Conservation (phyloP, 1,140 invertebrate species). For the Battus philenor region DNA sequence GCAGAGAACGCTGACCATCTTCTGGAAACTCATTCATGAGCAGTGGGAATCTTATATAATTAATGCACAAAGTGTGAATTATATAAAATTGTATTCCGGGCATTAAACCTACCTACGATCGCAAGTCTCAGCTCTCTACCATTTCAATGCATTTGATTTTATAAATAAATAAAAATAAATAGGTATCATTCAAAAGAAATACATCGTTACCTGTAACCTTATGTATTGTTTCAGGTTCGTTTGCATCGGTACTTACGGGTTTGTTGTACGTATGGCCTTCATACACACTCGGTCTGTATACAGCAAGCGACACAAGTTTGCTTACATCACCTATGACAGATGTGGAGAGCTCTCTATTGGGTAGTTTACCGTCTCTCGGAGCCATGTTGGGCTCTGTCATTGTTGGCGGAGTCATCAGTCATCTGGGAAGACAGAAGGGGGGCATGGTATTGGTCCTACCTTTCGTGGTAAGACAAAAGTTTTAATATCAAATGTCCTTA, state of each 20-base stretch:
- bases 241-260: slow-evolving; percentile 28
- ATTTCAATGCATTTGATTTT: too few relatives aligned
- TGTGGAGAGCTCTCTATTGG: slow-evolving; percentile 44
- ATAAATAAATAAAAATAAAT: background rate
- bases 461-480: slow-evolving; percentile 48
- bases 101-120: too few relatives aligned
- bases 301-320: slow-evolving; percentile 27
- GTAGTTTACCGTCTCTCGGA: slow-evolving; percentile 43
- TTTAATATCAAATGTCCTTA: too few relatives aligned
- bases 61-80: too few relatives aligned
- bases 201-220: too few relatives aligned
- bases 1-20: too few relatives aligned
- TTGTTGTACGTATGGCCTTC: slow-evolving; percentile 46
- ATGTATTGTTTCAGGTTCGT: slow-evolving; percentile 24
- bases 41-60: too few relatives aligned
- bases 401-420: slow-evolving; percentile 39
- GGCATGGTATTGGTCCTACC: slow-evolving; percentile 40
- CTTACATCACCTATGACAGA: slow-evolving; percentile 39
- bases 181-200: background rate
- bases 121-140: too few relatives aligned
- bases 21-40: too few relatives aligned
- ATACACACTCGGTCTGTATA: slow-evolving; percentile 37
- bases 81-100: too few relatives aligned
- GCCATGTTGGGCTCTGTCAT: slow-evolving; percentile 35
- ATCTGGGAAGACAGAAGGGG: slow-evolving; percentile 42